phyloP scores from a whole-genome alignment of 1,140 invertebrate species.

The Colletes latitarsis region DNA sequence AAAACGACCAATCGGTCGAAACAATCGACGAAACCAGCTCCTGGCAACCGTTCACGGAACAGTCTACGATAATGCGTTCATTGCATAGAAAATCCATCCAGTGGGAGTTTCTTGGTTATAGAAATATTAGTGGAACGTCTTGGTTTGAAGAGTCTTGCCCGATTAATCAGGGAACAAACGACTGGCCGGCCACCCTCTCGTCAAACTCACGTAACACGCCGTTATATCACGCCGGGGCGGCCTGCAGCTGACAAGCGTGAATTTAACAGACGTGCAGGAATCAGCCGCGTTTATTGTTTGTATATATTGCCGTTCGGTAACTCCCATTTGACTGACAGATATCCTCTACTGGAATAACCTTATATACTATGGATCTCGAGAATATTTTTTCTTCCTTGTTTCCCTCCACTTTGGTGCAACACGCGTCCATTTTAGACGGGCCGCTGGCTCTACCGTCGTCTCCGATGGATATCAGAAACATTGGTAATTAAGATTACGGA shows the following conservation, averaged over 20 bases:
- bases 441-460: not conserved
- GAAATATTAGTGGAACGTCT: slow-evolving; percentile 54
- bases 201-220: slow-evolving; percentile 74
- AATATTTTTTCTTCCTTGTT: not conserved
- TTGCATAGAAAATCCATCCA: slow-evolving; percentile 8
- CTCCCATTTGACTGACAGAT: slow-evolving; percentile 56
- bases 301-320: slow-evolving; percentile 66
- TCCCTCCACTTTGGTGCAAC: not conserved
- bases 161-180: slow-evolving; percentile 56
- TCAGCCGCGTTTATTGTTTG: slow-evolving; percentile 74
- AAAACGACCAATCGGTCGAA: not conserved
- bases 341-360: slow-evolving; percentile 9
- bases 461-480: not conserved
- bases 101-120: slow-evolving; percentile 52
- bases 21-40: slow-evolving; percentile 4
- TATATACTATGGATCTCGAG: not conserved
- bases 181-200: slow-evolving; percentile 58
- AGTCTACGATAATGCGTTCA: slow-evolving; percentile 1
- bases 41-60: not conserved
- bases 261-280: slow-evolving; percentile 75
- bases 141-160: slow-evolving; percentile 31
- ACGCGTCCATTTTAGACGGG: not conserved
- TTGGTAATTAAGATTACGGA: not conserved
- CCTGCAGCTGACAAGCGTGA: slow-evolving; percentile 76
- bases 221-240: slow-evolving; percentile 73